Conservation (phyloP, 2,113 vertebrate species). For the Leucoraja erinaceus region DNA sequence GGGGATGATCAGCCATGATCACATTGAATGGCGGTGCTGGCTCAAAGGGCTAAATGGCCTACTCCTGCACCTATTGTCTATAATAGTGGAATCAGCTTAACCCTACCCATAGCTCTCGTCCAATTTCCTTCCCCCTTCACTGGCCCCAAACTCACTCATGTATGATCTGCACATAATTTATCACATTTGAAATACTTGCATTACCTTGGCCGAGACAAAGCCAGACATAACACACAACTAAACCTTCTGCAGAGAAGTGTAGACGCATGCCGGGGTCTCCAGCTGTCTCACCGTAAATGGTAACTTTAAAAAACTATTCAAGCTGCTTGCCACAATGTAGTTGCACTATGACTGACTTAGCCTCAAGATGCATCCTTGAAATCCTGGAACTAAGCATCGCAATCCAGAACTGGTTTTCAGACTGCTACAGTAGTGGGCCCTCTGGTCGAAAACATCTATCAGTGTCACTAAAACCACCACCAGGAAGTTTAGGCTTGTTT, state of each 20-base stretch:
- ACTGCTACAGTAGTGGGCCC: neutral
- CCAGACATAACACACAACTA: conserved; percentile 33
- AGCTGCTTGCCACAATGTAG: conserved; percentile 4
- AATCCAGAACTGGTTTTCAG: conserved; percentile 12
- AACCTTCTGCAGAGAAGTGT: conserved; percentile 11
- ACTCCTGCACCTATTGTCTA: too few relatives aligned
- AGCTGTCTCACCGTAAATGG: conserved; percentile 29
- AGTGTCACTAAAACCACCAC: neutral
- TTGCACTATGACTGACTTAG: neutral
- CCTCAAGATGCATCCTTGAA: neutral
- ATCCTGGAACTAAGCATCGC: neutral
- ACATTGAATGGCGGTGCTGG: too few relatives aligned
- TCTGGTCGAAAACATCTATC: neutral
- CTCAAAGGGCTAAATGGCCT: too few relatives aligned
- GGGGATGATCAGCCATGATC: too few relatives aligned
- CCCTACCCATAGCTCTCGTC: neutral
- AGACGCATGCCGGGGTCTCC: conserved; percentile 14
- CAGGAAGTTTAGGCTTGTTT: neutral
- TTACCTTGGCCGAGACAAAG: conserved; percentile 25
- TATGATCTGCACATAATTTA: conserved; percentile 28
- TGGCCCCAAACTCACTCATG: neutral
- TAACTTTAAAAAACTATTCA: neutral
- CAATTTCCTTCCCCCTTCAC: conserved; percentile 26
- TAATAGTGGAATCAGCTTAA: neutral
- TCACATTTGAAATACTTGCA: conserved; percentile 31